These are phyloP conservation scores for Eleutherodactylus coqui DNA, from an alignment of 2,797 vertebrate genomes.

Conservation along the genomic window DNA sequence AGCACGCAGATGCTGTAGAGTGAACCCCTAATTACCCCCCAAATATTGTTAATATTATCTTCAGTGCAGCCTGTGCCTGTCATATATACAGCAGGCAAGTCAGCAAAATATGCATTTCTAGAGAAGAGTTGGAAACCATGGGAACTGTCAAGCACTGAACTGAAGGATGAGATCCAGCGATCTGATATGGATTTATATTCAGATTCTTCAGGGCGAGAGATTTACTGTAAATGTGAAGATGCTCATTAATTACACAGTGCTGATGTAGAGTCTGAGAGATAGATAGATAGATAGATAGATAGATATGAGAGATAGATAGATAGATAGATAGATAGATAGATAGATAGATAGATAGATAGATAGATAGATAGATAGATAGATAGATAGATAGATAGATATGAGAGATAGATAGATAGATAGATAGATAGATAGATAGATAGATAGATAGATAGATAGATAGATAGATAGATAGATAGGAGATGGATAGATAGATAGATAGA, in stretches of 20 bases:
- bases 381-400: not conserved
- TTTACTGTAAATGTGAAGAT: not conserved
- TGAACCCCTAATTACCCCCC: not conserved
- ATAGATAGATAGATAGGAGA: not conserved
- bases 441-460: not conserved
- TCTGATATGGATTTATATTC: not conserved
- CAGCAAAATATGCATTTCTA: not conserved
- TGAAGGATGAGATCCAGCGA: not conserved
- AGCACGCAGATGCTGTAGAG: not conserved
- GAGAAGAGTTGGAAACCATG: conserved; percentile 4
- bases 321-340: not conserved
- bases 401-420: not conserved
- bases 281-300: not conserved
- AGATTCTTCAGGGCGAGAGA: not conserved
- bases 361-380: not conserved
- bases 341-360: not conserved
- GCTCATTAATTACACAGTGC: not conserved
- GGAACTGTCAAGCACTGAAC: not conserved
- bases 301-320: not conserved
- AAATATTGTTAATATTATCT: not conserved
- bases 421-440: conserved; percentile 11
- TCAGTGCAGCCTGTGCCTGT: not conserved
- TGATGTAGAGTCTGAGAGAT: not conserved
- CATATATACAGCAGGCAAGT: not conserved
- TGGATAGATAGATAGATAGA: conserved; percentile 5